Conservation (phyloP, 2,113 vertebrate genomes). For the Saccopteryx leptura region DNA sequence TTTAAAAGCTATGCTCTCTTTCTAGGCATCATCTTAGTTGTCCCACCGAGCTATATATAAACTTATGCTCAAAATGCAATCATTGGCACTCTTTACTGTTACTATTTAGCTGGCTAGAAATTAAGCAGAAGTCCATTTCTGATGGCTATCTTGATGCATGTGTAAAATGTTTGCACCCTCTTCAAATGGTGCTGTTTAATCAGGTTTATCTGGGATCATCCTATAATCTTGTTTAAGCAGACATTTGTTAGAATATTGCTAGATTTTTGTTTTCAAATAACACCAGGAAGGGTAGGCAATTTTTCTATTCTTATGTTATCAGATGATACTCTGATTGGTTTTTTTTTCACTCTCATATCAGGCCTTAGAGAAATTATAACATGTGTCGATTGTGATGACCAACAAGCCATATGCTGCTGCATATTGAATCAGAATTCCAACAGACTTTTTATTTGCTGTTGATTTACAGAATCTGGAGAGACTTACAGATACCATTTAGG, state of each 20-base stretch:
- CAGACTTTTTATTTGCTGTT: conserved; percentile 46
- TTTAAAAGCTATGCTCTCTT: neutral
- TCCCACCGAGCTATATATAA: neutral
- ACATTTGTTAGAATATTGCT: conserved; percentile 7
- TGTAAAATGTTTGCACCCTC: neutral
- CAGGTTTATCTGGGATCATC: neutral
- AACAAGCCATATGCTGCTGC: conserved; percentile 64
- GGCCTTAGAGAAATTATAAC: conserved; percentile 66
- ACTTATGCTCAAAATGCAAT: neutral
- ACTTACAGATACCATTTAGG: conserved; percentile 64
- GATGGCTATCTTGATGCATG: neutral
- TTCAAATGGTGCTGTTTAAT: conserved; percentile 1
- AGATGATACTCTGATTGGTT: conserved; percentile 39
- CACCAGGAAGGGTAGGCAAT: neutral
- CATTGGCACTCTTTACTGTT: neutral
- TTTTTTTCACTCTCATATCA: conserved; percentile 37
- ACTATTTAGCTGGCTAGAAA: neutral
- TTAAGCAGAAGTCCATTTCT: neutral
- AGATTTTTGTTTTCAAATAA: neutral
- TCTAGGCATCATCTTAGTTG: neutral
- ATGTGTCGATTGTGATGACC: conserved; percentile 45
- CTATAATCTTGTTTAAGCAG: neutral
- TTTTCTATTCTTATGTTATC: conserved; percentile 24
- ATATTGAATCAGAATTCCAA: conserved; percentile 58
- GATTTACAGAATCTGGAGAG: conserved; percentile 58